These are phyloP conservation scores for Argyresthia goedartella DNA, from an alignment of 2,888 invertebrate genomes.

Conservation along the genomic window DNA sequence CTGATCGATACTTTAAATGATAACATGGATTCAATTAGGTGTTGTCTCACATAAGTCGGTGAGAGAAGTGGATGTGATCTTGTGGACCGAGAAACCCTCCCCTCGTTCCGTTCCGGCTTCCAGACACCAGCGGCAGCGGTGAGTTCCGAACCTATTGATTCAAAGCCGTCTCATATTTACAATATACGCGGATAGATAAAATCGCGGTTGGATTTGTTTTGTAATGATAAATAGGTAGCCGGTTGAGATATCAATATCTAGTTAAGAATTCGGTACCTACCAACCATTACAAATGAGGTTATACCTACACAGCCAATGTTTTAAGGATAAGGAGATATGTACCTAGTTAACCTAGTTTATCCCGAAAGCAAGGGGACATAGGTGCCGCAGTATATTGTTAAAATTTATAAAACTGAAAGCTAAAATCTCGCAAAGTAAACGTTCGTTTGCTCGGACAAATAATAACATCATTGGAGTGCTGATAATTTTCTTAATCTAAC, in stretches of 20 bases:
- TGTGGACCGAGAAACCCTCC: conserved; percentile 19
- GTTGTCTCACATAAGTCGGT: conserved; percentile 51
- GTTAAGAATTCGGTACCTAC: too few relatives aligned
- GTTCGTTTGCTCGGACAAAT: too few relatives aligned
- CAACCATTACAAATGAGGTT: too few relatives aligned
- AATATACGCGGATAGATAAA: conserved; percentile 27
- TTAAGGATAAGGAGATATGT: too few relatives aligned
- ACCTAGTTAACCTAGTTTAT: too few relatives aligned
- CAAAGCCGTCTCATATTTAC: conserved; percentile 38
- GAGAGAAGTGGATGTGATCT: conserved; percentile 13
- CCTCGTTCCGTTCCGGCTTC: not conserved
- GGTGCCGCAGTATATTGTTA: too few relatives aligned
- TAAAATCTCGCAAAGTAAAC: too few relatives aligned
- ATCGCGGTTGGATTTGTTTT: conserved; percentile 52
- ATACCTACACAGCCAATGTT: too few relatives aligned
- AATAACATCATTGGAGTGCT: too few relatives aligned
- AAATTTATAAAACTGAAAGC: too few relatives aligned
- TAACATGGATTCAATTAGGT: conserved; percentile 67
- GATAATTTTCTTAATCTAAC: too few relatives aligned
- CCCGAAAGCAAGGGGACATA: too few relatives aligned
- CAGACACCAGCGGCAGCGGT: conserved; percentile 54
- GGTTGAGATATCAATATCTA: conserved; percentile 17
- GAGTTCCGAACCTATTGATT: conserved; percentile 53
- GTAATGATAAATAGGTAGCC: conserved; percentile 35
- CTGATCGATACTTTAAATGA: conserved; percentile 70